These are phyloP conservation scores for Callaeas wilsoni DNA, from an alignment of 2,113 vertebrate genomes.

Conservation along the genomic window DNA sequence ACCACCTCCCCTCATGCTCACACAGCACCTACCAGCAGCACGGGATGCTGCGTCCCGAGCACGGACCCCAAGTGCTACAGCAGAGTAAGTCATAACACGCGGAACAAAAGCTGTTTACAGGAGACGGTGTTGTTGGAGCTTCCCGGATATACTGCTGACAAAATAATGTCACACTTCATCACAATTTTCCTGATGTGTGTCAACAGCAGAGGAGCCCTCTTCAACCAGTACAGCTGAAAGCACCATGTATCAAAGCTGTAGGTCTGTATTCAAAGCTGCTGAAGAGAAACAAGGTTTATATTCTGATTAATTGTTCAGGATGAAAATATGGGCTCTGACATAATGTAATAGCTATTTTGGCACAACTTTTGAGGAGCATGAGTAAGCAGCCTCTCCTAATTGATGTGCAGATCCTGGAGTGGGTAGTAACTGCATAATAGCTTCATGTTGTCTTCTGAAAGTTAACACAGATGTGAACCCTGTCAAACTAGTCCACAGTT, in stretches of 20 bases:
- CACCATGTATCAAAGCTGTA: not conserved
- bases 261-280: not conserved
- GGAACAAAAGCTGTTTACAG: constrained; percentile 15
- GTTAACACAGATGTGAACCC: constrained; percentile 40
- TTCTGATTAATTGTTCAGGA: constrained; percentile 32
- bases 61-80: not conserved
- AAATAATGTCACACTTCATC: not conserved
- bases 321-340: constrained; percentile 54
- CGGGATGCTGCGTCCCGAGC: not conserved
- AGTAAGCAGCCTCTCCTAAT: constrained; percentile 62
- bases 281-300: constrained; percentile 32
- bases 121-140: not conserved
- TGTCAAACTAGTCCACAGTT: not conserved
- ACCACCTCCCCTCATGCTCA: not conserved
- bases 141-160: not conserved
- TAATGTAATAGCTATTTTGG: constrained; percentile 60
- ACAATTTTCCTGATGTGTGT: not conserved
- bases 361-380: constrained; percentile 59
- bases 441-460: constrained; percentile 46
- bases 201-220: not conserved
- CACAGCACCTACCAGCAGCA: constrained; percentile 15
- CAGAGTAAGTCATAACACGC: not conserved
- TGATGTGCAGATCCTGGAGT: constrained; percentile 58
- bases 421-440: constrained; percentile 54
- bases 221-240: not conserved